These are phyloP conservation scores for Kryptolebias ocellatus DNA, from an alignment of 2,797 vertebrate species.

Conservation along the genomic window DNA sequence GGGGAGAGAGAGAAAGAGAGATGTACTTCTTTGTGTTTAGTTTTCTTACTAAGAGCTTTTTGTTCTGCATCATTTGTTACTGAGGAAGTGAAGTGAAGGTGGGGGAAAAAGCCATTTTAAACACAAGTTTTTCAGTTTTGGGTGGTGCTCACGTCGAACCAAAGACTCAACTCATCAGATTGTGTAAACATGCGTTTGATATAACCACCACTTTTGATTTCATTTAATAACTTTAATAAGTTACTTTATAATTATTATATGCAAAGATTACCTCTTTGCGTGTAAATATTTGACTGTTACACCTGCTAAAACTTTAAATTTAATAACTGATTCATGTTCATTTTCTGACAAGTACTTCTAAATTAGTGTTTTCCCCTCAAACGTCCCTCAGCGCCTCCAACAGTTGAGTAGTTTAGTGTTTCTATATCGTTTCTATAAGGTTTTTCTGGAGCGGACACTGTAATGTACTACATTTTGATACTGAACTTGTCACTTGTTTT, in stretches of 20 bases:
- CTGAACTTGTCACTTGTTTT: conserved; percentile 36
- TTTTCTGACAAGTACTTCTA: conserved; percentile 16
- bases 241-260: conserved; percentile 62
- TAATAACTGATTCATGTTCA: conserved; percentile 11
- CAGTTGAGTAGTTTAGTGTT: conserved; percentile 8
- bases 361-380: conserved; percentile 9
- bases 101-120: conserved; percentile 46
- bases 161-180: conserved; percentile 74
- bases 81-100: conserved; percentile 35
- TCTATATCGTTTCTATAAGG: conserved; percentile 28
- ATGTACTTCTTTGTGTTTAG: conserved; percentile 32
- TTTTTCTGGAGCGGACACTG: conserved; percentile 38
- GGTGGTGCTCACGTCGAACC: conserved; percentile 73
- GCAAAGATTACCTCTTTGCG: conserved; percentile 64
- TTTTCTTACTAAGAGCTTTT: conserved; percentile 52
- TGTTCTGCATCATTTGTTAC: conserved; percentile 58
- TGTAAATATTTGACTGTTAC: conserved; percentile 64
- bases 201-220: conserved; percentile 5
- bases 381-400: conserved; percentile 15
- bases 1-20: conserved; percentile 26
- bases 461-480: conserved; percentile 49
- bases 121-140: conserved; percentile 37
- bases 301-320: conserved; percentile 50
- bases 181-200: conserved; percentile 33
- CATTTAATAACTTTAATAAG: conserved; percentile 40